Percentiles rank a stretch among this genome's conserved stretches.
Conservation (phyloP, 2,113 vertebrate genomes). For the Podarcis raffonei region DNA sequence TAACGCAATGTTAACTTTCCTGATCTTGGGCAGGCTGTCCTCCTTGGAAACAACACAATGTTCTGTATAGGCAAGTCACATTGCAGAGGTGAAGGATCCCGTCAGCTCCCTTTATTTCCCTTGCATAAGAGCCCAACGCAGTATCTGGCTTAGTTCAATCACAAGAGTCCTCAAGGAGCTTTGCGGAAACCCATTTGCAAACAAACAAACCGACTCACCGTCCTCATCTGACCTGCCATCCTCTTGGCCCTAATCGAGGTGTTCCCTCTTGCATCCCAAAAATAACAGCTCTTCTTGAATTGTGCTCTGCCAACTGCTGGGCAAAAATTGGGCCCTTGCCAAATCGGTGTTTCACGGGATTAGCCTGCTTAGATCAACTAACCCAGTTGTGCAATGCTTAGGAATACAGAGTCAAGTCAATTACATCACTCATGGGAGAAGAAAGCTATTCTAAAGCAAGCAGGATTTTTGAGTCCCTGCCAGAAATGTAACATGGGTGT, state of each 20-base stretch:
- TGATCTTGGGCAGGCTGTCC: background rate
- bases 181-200: constrained; percentile 55
- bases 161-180: constrained; percentile 37
- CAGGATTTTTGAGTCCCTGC: constrained; percentile 55
- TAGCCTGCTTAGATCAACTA: constrained; percentile 67
- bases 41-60: constrained; percentile 21
- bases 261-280: constrained; percentile 33
- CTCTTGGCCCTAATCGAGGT: constrained; percentile 18
- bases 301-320: constrained; percentile 25
- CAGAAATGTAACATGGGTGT: constrained; percentile 34
- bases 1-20: background rate
- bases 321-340: constrained; percentile 18
- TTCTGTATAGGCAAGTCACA: background rate
- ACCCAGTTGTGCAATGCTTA: constrained; percentile 64
- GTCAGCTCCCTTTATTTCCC: constrained; percentile 25
- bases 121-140: constrained; percentile 43
- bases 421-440: constrained; percentile 70
- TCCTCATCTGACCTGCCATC: constrained; percentile 52
- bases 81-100: background rate
- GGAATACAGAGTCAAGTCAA: constrained; percentile 70
- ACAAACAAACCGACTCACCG: constrained; percentile 40
- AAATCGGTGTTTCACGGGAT: constrained; percentile 52
- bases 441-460: constrained; percentile 75
- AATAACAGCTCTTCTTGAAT: constrained; percentile 50
- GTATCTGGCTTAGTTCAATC: constrained; percentile 31